These are phyloP conservation scores for Bergia sp. DNA, from an alignment of 92 coral and sea anemone genomes.

Conservation along the genomic window DNA sequence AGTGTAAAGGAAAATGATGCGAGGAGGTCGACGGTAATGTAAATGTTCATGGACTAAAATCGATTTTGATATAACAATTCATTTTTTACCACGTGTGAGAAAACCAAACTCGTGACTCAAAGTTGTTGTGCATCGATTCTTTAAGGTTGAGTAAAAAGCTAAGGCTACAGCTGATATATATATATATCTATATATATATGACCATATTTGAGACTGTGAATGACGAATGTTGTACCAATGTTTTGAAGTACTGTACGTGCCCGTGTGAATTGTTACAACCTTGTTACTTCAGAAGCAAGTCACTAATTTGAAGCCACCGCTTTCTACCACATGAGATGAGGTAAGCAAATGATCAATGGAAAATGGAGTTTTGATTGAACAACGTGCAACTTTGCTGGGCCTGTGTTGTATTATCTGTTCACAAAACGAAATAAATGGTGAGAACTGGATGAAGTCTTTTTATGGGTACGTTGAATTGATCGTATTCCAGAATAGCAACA, in stretches of 20 bases:
- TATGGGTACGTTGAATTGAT: no score
- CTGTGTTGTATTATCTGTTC: background rate
- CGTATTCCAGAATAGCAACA: no score
- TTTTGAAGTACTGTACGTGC: background rate
- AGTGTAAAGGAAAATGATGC: no score
- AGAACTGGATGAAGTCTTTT: no score
- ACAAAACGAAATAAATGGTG: background rate
- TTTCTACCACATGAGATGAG: background rate
- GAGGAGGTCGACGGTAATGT: no score
- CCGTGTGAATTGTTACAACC: background rate
- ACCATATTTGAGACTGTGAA: background rate
- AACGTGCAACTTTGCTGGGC: background rate
- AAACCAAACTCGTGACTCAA: no score
- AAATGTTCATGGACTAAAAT: no score
- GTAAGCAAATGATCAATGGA: background rate
- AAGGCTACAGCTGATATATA: background rate
- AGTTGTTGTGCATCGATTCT: background rate
- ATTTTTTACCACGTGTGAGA: no score
- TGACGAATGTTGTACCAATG: constrained; percentile 1
- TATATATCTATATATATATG: no score
- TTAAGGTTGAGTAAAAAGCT: constrained; percentile 12
- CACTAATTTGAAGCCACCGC: background rate
- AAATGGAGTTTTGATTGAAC: background rate
- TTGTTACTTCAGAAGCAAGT: background rate
- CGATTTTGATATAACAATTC: no score